Evolutionary conservation across 1,140 invertebrate species (phyloP), one percentile per base, ranked within the genome.

Genomic region (Heliothis virescens): DNA sequence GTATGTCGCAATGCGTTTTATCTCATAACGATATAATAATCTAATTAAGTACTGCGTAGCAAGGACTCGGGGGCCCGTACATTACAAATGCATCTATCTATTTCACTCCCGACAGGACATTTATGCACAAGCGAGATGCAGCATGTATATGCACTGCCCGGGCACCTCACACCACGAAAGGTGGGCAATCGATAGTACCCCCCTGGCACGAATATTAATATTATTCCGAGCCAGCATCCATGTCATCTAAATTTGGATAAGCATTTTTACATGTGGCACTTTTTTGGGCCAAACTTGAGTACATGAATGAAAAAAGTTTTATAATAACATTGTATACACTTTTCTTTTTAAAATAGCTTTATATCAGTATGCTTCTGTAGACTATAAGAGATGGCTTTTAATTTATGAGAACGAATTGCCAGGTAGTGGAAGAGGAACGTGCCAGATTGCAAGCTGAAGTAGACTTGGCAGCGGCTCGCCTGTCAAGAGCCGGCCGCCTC

Each of bases 401-500:
- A 34, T 52, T 18, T 11, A 34, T 55, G 16, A 18, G 55, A 7
- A 21, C 18, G 9, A 65, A 12, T 41, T 57, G 41, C 4, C 82
- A 95, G 90, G 90, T 93, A 2, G 91, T 95, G 3, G 95, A 96
- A 71, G 96, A 97, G 87, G 96, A 97, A 60, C 95, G 96, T 41
- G 93, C 98, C 21, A 96, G 97, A 83, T 94, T 96, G 18, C 96
- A 97, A 87, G 97, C 97, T 88, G 96, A 97, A 41, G 98, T 98
- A 53, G 96, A 96, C 79, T 90, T 98, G n/a, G 98, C 97, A 1
- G 97, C 96, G 47, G 96, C 96, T 0, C 95, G 98, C 77, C 92
- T 99, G 2, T 96, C 96, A 69, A 95, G 98, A 75, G 98, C 98
- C 0, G 97, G 97, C 0, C 96, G 97, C 83, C 93, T 99, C 0